Conservation (phyloP, 2,797 vertebrate species). For the Sphenodon punctatus region DNA sequence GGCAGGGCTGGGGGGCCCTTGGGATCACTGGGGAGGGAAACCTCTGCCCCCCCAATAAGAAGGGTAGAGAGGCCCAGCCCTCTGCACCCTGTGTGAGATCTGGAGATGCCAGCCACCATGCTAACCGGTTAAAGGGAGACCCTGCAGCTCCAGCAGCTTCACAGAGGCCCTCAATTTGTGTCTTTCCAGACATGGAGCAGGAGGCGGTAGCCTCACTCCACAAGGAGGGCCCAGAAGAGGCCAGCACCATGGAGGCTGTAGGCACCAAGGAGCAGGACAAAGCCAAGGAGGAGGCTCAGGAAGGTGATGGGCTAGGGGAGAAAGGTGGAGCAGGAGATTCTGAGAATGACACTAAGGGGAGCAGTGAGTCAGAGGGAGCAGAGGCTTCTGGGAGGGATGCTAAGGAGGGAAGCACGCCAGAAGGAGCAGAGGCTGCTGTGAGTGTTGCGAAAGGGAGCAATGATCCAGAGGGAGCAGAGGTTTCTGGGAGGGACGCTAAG, state of each 20-base stretch:
- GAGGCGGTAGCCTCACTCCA: not conserved
- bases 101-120: not conserved
- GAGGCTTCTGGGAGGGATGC: not conserved
- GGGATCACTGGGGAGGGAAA: not conserved
- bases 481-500: not conserved
- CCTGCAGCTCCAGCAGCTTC: not conserved
- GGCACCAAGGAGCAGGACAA: not conserved
- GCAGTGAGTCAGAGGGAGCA: not conserved
- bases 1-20: not conserved
- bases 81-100: not conserved
- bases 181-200: conserved; percentile 54
- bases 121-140: not conserved
- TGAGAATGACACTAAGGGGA: not conserved
- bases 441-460: not conserved
- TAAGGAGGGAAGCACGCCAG: not conserved
- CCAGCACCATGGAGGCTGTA: not conserved
- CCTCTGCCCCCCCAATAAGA: not conserved
- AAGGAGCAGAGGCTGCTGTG: not conserved
- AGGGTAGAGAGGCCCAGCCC: too few relatives aligned
- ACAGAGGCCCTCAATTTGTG: not conserved
- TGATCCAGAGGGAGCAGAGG: not conserved
- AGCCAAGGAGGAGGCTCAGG: accelerated
- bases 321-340: not conserved
- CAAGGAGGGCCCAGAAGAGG: not conserved
- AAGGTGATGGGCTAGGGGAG: not conserved